Evolutionary conservation across 2,888 invertebrate genomes (phyloP).

Genomic region (Dynastes maya): DNA sequence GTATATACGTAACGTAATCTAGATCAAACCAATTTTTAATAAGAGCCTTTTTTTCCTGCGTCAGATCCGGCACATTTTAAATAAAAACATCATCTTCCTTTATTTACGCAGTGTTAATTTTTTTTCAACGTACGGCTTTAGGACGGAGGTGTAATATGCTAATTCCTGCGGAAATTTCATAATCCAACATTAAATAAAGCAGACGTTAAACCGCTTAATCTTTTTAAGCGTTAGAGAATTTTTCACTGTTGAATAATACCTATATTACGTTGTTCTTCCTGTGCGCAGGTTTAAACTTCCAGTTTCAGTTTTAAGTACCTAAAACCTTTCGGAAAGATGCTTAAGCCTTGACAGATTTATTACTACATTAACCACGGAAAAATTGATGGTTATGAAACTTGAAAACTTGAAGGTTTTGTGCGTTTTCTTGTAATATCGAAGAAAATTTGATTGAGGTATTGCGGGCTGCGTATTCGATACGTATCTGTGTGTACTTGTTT

Average conservation of each 20-base stretch:
- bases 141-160: conserved; percentile 10
- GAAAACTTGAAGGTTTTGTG: not conserved
- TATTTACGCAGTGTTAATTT: not conserved
- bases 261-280: not conserved
- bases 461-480: no score
- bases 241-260: not conserved
- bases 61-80: not conserved
- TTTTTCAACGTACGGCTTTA: not conserved
- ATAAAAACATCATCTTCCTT: not conserved
- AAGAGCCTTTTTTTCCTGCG: not conserved
- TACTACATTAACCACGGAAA: not conserved
- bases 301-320: not conserved
- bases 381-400: not conserved
- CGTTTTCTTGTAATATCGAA: not conserved
- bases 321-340: not conserved
- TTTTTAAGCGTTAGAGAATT: not conserved
- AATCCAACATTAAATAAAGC: conserved; percentile 22
- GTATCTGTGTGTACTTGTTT: not conserved
- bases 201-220: conserved; percentile 17
- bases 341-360: conserved; percentile 12
- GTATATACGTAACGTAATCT: no score
- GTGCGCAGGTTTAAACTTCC: not conserved
- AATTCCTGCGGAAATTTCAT: conserved; percentile 29
- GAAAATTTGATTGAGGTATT: no score
- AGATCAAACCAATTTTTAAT: no score